These are phyloP conservation scores for Clarias fuscus DNA, from an alignment of 2,797 vertebrate genomes.

Conservation along the genomic window DNA sequence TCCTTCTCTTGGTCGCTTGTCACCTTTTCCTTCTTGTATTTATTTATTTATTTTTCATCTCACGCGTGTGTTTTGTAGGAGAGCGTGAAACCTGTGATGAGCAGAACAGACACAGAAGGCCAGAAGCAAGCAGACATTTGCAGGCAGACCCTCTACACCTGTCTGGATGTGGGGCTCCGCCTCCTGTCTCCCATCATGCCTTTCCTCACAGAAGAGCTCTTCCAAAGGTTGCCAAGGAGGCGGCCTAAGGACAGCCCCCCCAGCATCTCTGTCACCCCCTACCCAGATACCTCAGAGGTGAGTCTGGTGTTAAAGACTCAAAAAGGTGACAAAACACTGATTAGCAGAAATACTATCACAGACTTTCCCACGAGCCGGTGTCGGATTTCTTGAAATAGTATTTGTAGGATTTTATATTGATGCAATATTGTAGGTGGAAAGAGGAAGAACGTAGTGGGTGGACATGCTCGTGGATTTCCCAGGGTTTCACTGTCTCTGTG, in stretches of 20 bases:
- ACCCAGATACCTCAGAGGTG: constrained; percentile 80
- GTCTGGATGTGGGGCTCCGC: constrained; percentile 83
- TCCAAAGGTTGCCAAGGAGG: constrained; percentile 84
- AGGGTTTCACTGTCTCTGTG: background rate
- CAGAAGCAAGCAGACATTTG: constrained; percentile 70
- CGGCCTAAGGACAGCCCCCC: constrained; percentile 66
- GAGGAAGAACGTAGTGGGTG: background rate
- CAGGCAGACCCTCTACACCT: constrained; percentile 86
- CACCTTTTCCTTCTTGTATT: background rate
- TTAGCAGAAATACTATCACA: background rate
- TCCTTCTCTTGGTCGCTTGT: background rate
- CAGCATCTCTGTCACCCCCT: constrained; percentile 81
- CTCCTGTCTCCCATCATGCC: constrained; percentile 90
- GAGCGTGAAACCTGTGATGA: constrained; percentile 78
- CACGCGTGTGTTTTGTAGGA: constrained; percentile 64
- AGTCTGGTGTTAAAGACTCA: constrained; percentile 13
- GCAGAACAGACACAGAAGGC: constrained; percentile 64
- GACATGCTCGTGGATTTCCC: background rate
- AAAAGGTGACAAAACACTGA: background rate
- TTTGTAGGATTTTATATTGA: background rate
- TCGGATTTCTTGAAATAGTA: background rate
- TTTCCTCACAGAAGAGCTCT: constrained; percentile 88
- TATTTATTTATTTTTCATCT: background rate
- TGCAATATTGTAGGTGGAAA: background rate
- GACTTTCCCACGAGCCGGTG: too few species aligned